phyloP scores from a whole-genome alignment of 2,113 vertebrate species.

The Chaetorhynchus papuensis region DNA sequence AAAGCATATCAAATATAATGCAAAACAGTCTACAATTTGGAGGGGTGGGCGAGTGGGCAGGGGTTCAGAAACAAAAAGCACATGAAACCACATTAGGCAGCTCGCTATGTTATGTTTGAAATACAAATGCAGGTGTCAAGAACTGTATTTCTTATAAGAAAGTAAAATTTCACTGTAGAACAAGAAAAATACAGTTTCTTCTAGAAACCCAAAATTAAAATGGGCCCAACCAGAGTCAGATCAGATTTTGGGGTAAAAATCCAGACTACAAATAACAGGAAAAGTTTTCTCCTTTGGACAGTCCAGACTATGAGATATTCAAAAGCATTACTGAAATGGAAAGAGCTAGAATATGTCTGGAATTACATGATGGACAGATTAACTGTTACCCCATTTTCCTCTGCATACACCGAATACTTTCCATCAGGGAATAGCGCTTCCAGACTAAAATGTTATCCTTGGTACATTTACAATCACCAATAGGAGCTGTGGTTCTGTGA shows the following conservation, averaged over 20 bases:
- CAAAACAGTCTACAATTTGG: not conserved
- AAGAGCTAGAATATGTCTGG: not conserved
- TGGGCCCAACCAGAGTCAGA: not conserved
- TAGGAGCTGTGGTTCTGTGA: not conserved
- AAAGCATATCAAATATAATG: not conserved
- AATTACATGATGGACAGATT: not conserved
- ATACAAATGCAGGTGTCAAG: not conserved
- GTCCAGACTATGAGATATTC: not conserved
- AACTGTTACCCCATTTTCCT: not conserved
- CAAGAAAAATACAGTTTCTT: not conserved
- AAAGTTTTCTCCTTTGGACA: not conserved
- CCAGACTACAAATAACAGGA: not conserved
- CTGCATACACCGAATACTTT: accelerated
- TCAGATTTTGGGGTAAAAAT: not conserved
- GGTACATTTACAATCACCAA: not conserved
- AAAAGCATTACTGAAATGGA: not conserved
- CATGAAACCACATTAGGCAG: not conserved
- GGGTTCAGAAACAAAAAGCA: not conserved
- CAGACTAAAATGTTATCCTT: not conserved
- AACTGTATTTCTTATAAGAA: not conserved
- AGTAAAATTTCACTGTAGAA: not conserved
- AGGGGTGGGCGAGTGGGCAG: accelerated
- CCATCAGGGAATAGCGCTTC: accelerated
- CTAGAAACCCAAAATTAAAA: not conserved
- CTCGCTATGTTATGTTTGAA: not conserved